Evolutionary conservation across 2,113 vertebrate species (phyloP).

Genomic region (rabbit (Oryctolagus cuniculus)): mOryCun1.1 NC_091432.1:119787501-119788000

Average conservation of each 20-base stretch:
- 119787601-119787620: neutral
- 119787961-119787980: too few species aligned
- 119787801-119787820: neutral
- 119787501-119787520: neutral
- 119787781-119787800: neutral
- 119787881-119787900: neutral
- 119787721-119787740: fast-evolving
- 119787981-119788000: too few species aligned
- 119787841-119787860: neutral
- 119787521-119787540: neutral
- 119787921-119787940: neutral
- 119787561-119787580: neutral
- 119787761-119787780: fast-evolving
- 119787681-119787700: neutral
- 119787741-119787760: neutral
- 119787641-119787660: neutral
- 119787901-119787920: neutral
- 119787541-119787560: neutral
- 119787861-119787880: neutral
- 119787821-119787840: too few species aligned
- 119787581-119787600: neutral
- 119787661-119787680: neutral
- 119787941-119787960: too few species aligned
- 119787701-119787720: neutral
- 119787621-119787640: neutral